Conservation (phyloP, 2,888 invertebrate species). For the Trichopria drosophilae region DNA sequence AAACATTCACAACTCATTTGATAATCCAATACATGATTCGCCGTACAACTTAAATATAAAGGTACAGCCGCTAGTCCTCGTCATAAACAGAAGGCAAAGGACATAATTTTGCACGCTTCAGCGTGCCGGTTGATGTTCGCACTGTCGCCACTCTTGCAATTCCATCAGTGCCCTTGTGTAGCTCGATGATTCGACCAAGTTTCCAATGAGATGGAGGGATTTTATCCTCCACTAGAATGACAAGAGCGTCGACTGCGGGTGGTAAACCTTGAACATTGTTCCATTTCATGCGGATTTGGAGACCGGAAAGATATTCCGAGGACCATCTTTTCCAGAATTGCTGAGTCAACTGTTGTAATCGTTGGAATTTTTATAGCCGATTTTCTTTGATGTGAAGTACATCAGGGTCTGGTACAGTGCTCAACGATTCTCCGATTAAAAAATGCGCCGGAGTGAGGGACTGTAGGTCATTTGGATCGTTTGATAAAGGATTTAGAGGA, state of each 20-base stretch:
- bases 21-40: too few relatives aligned
- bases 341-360: constrained; percentile 31
- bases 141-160: constrained; percentile 27
- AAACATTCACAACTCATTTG: too few relatives aligned
- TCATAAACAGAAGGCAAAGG: too few relatives aligned
- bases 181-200: constrained; percentile 24
- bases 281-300: constrained; percentile 39
- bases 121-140: constrained; percentile 20
- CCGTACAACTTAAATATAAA: too few relatives aligned
- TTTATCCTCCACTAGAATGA: constrained; percentile 27
- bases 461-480: constrained; percentile 37
- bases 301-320: constrained; percentile 38
- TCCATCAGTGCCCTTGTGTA: constrained; percentile 26
- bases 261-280: background rate
- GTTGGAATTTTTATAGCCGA: constrained; percentile 36
- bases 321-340: constrained; percentile 38
- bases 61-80: too few relatives aligned
- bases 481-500: constrained; percentile 37
- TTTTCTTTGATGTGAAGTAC: constrained; percentile 28
- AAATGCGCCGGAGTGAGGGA: too few relatives aligned
- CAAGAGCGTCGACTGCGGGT: constrained; percentile 13
- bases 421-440: constrained; percentile 41
- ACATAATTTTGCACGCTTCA: constrained; percentile 11
- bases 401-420: constrained; percentile 37
- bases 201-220: constrained; percentile 27